A percentile compares a stretch with the other conserved stretches of the same genome.
Conservation (phyloP, 1,140 invertebrate species). For the Neocloeon triangulifer region DNA sequence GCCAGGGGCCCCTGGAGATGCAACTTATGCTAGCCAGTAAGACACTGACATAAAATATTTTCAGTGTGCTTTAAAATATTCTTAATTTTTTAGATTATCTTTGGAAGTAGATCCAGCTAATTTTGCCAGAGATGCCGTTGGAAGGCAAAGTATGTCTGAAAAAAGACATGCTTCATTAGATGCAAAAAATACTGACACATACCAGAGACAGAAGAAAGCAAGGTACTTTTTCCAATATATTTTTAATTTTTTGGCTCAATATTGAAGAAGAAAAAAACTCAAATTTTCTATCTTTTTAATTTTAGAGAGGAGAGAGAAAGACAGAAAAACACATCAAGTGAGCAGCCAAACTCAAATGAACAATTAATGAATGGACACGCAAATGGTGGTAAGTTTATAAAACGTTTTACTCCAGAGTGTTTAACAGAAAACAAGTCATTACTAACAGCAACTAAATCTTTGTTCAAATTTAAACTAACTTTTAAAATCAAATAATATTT, state of each 20-base stretch:
- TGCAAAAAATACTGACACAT: slow-evolving; percentile 85
- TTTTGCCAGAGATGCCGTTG: slow-evolving; percentile 74
- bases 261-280: too few species aligned
- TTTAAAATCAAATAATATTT: too few species aligned
- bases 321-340: slow-evolving; percentile 9
- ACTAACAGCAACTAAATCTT: too few species aligned
- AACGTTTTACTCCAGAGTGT: not conserved
- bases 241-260: too few species aligned
- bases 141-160: slow-evolving; percentile 91
- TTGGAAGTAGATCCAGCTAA: slow-evolving; percentile 38
- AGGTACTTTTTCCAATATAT: slow-evolving; percentile 27
- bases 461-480: too few species aligned
- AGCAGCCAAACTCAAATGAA: slow-evolving; percentile 10
- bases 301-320: slow-evolving; percentile 13
- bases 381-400: slow-evolving; percentile 1
- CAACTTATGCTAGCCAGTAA: slow-evolving; percentile 49
- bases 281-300: slow-evolving; percentile 1
- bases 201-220: slow-evolving; percentile 77
- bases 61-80: slow-evolving; percentile 4
- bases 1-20: slow-evolving; percentile 21
- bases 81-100: slow-evolving; percentile 29
- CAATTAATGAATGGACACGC: slow-evolving; percentile 2
- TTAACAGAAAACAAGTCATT: slow-evolving; percentile 1
- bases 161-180: slow-evolving; percentile 85
- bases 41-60: slow-evolving; percentile 6